Percentiles rank a stretch among this genome's conserved stretches.
Evolutionary conservation across 2,113 vertebrate species (phyloP).

Genomic region (Hyaena hyaena): DNA sequence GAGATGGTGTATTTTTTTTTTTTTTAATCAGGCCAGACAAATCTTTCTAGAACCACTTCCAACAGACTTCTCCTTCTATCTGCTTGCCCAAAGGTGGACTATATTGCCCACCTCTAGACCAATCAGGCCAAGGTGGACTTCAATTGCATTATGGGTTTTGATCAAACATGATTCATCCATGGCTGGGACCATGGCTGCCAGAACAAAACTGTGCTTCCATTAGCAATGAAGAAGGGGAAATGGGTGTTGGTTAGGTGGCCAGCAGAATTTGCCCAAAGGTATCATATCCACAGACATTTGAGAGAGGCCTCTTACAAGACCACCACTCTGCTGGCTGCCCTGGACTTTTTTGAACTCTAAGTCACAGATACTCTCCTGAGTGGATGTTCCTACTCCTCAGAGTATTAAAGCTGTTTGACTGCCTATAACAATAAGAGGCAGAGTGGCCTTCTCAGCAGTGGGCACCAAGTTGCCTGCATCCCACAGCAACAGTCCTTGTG

Average conservation of each 20-base stretch:
- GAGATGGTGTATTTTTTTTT: not conserved
- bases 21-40: not conserved
- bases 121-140: not conserved
- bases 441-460: not conserved
- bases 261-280: not conserved
- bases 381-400: not conserved
- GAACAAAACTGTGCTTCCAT: not conserved
- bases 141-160: not conserved
- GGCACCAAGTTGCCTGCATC: not conserved
- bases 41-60: not conserved
- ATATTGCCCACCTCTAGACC: not conserved
- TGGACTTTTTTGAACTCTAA: constrained; percentile 2
- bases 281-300: not conserved
- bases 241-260: not conserved
- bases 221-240: not conserved
- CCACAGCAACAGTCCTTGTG: not conserved
- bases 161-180: not conserved
- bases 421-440: not conserved
- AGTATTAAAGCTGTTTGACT: not conserved
- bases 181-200: not conserved
- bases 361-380: not conserved
- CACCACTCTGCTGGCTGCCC: not conserved
- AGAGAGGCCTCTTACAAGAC: not conserved
- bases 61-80: not conserved
- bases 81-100: constrained; percentile 9